These are phyloP conservation scores for Tetranychus piercei DNA, from an alignment of 2,888 invertebrate genomes.

Conservation along the genomic window DNA sequence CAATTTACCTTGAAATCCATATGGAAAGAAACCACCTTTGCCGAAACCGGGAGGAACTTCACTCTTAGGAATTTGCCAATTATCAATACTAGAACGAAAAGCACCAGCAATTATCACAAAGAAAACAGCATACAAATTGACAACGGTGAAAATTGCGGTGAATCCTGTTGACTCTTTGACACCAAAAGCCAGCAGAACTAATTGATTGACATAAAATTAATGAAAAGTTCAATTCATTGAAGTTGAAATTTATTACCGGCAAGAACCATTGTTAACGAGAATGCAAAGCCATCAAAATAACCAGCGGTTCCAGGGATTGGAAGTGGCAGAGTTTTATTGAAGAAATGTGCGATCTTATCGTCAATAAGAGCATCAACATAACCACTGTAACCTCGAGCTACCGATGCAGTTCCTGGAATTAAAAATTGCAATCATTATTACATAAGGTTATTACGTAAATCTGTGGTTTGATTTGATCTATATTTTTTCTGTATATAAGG, in stretches of 20 bases:
- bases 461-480: background rate
- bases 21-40: slow-evolving; percentile 34
- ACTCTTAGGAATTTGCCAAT: slow-evolving; percentile 50
- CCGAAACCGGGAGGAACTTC: background rate
- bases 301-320: slow-evolving; percentile 31
- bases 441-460: background rate
- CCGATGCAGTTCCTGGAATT: slow-evolving; percentile 38
- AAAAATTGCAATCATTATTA: background rate
- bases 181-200: slow-evolving; percentile 45
- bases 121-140: slow-evolving; percentile 62
- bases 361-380: slow-evolving; percentile 35
- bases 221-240: background rate
- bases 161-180: slow-evolving; percentile 70
- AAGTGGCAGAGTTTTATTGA: slow-evolving; percentile 32
- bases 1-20: slow-evolving; percentile 71
- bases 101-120: slow-evolving; percentile 47
- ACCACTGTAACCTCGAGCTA: slow-evolving; percentile 38
- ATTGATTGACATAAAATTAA: background rate
- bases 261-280: slow-evolving; percentile 33
- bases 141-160: slow-evolving; percentile 71
- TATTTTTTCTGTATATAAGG: background rate
- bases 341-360: slow-evolving; percentile 31
- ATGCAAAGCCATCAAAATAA: slow-evolving; percentile 34
- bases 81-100: slow-evolving; percentile 42
- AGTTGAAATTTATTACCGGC: slow-evolving; percentile 29